Evolutionary conservation across 2,888 invertebrate genomes (phyloP).

Genomic region (Cephus sareptanus): DNA sequence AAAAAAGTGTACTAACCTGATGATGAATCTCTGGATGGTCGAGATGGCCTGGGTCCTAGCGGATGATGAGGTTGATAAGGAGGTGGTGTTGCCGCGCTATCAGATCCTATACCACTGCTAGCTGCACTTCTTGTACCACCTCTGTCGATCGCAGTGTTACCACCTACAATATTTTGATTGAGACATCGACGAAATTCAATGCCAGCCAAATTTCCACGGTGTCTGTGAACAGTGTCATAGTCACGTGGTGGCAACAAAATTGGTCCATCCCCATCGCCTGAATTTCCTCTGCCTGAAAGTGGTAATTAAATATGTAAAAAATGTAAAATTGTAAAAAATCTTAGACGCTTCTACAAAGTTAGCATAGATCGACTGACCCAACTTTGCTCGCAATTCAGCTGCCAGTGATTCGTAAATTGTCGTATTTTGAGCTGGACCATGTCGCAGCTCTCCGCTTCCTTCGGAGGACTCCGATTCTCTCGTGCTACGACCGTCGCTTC

Average conservation of each 20-base stretch:
- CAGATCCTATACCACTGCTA: constrained; percentile 90
- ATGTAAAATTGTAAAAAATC: background rate
- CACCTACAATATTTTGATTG: constrained; percentile 77
- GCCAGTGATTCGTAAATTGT: constrained; percentile 91
- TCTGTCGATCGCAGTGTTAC: constrained; percentile 60
- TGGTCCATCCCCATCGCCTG: constrained; percentile 70
- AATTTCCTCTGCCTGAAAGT: constrained; percentile 58
- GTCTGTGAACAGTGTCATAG: constrained; percentile 91
- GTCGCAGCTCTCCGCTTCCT: constrained; percentile 79
- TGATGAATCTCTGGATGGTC: constrained; percentile 62
- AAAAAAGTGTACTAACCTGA: constrained; percentile 51
- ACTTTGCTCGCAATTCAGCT: constrained; percentile 86
- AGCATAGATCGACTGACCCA: constrained; percentile 65
- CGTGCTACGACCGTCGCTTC: constrained; percentile 71
- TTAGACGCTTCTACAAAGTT: background rate
- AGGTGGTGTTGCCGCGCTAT: constrained; percentile 84
- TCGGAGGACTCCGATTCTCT: constrained; percentile 79
- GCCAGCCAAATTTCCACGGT: constrained; percentile 79
- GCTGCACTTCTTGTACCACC: constrained; percentile 74
- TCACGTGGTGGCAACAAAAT: constrained; percentile 92
- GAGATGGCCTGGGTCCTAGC: constrained; percentile 57
- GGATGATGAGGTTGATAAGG: constrained; percentile 60
- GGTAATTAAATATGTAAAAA: background rate
- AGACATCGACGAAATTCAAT: constrained; percentile 78
- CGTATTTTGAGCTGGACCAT: constrained; percentile 77